Evolutionary conservation across 2,797 vertebrate genomes (phyloP), one percentile per base, ranked within the genome.

Genomic region (Eulemur rubriventer): DNA sequence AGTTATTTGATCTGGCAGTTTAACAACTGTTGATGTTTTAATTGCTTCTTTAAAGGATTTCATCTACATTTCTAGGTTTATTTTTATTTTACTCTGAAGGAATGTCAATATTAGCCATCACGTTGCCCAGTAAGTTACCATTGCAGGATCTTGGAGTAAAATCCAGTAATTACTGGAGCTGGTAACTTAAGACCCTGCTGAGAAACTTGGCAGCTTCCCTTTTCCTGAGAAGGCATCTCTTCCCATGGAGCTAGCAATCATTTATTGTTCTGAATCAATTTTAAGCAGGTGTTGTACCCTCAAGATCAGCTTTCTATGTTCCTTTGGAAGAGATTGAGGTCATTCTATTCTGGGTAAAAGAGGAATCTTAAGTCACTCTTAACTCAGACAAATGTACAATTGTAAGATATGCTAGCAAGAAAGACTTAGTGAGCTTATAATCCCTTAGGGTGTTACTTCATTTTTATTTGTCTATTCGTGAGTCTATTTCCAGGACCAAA

Each of bases 1-100:
- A 63, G 80, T 97, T 65, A 92, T 95, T 97, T 97, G 95, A 97
- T 96, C 93, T 97, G 91, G 72, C 95, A 82, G 13, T 93, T 96
- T 96, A 91, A 94, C 89, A 98, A 63, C 96, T 97, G 96, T 98
- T 98, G 97, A 97, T 97, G 95, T 92, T 96, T 98, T 95, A 93
- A 98, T 87, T 97, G 96, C 95, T 93, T 88, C 95, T 96, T 95
- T 95, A 93, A 97, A 97, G 73, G 65, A 89, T 86, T 97, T 92
- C 50, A 72, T 95, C 73, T 84, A 43, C 91, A 93, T 94, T 98
- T 96, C 89, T 93, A 96, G 84, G 75, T 97, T 97, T 97, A 93
- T 97, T 96, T 96, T 96, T 52, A 46, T 85, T 97, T 97, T 96
- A 97, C 84, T 86, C 65, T 35, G 65, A 82, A 94, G 30, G 97